Conservation (phyloP, 2,113 vertebrate genomes). For the Oxyura jamaicensis region DNA sequence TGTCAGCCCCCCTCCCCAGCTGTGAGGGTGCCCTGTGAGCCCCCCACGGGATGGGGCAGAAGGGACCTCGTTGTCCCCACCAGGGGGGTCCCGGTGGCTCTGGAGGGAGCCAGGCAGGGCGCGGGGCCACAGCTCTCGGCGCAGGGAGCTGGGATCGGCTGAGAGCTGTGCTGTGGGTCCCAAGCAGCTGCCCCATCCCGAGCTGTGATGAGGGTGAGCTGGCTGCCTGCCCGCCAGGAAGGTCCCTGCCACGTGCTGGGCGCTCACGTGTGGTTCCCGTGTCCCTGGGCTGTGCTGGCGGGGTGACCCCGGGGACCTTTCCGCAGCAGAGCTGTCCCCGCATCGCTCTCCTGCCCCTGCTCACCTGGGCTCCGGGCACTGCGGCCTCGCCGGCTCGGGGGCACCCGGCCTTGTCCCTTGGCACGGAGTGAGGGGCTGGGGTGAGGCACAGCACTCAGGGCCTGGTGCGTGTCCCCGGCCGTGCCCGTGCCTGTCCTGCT, state of each 20-base stretch:
- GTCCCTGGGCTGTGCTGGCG: neutral
- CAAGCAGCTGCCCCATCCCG: neutral
- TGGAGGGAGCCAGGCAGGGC: neutral
- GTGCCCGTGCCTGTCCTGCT: too few species aligned
- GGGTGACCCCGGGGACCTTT: neutral
- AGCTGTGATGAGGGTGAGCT: slow-evolving; percentile 5
- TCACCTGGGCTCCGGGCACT: neutral
- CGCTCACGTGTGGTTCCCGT: neutral
- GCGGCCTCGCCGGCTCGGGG: accelerated
- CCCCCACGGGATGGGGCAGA: too few species aligned
- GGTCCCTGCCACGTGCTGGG: slow-evolving; percentile 10
- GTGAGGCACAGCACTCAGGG: neutral
- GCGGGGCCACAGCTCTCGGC: accelerated
- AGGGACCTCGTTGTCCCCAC: too few species aligned
- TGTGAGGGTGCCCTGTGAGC: neutral
- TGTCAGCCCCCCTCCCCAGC: neutral
- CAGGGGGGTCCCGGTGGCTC: accelerated
- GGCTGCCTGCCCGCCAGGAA: neutral
- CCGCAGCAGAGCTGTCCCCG: neutral
- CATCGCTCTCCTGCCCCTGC: neutral
- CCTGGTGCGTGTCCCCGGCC: neutral
- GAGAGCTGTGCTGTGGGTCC: neutral
- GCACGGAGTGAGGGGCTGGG: accelerated
- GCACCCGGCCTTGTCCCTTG: neutral
- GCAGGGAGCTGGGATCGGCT: neutral